Conservation (phyloP, 2,113 vertebrate species). For the Thunnus thynnus region DNA sequence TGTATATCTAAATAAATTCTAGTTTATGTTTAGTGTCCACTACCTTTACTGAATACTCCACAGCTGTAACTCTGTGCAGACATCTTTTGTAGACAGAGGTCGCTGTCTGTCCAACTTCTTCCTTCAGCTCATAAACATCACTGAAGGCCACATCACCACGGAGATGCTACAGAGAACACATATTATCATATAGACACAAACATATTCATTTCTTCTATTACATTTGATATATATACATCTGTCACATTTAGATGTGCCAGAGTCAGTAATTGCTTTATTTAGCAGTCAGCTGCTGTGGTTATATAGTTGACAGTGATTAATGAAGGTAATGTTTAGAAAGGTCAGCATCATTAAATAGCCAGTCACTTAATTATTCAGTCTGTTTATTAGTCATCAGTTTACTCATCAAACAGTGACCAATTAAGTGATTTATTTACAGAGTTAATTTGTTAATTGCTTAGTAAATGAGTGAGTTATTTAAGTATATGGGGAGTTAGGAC, state of each 20-base stretch:
- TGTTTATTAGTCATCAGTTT: neutral
- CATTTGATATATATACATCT: neutral
- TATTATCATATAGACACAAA: neutral
- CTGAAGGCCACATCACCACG: constrained; percentile 92
- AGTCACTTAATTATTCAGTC: constrained; percentile 2
- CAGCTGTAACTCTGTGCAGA: constrained; percentile 91
- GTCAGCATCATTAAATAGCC: constrained; percentile 24
- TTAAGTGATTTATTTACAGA: constrained; percentile 1
- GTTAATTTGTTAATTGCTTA: neutral
- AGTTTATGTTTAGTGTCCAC: constrained; percentile 22
- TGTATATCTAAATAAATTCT: neutral
- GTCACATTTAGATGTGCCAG: neutral
- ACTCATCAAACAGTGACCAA: neutral
- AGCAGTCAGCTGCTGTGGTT: neutral
- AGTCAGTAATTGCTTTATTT: constrained; percentile 9
- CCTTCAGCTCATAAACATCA: constrained; percentile 94
- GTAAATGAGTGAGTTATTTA: neutral
- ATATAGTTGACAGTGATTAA: constrained; percentile 13
- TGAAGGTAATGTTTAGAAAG: constrained; percentile 17
- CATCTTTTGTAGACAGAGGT: constrained; percentile 92
- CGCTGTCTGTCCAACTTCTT: constrained; percentile 91
- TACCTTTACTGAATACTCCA: constrained; percentile 97
- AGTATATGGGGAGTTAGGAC: neutral
- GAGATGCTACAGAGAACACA: constrained; percentile 86
- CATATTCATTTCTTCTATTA: neutral